phyloP scores from a whole-genome alignment of 2,113 vertebrate species.

The Pardalotus punctatus region DNA sequence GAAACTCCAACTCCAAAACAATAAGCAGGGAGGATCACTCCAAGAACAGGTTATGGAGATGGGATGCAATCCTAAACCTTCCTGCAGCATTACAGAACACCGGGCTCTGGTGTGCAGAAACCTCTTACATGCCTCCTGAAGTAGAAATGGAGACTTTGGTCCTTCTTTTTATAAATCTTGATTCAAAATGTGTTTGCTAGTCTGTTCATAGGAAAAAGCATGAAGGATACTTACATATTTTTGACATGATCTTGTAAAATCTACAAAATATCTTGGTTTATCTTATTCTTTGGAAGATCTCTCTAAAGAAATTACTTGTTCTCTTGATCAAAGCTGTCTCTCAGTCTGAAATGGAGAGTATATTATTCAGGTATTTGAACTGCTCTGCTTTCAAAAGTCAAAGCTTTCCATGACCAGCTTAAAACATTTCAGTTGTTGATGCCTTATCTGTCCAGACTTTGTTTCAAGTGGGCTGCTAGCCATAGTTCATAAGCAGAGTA shows the following conservation, averaged over 20 bases:
- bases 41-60: background rate
- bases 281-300: background rate
- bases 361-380: background rate
- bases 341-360: background rate
- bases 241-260: background rate
- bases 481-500: background rate
- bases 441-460: conserved; percentile 2
- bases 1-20: background rate
- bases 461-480: background rate
- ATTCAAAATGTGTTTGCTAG: background rate
- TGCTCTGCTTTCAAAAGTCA: background rate
- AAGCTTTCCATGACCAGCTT: background rate
- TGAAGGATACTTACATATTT: background rate
- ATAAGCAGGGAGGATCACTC: background rate
- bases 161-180: background rate
- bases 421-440: background rate
- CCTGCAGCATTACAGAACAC: background rate
- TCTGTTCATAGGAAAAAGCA: background rate
- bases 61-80: background rate
- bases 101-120: background rate
- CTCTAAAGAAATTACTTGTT: background rate
- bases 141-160: background rate
- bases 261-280: background rate
- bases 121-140: background rate
- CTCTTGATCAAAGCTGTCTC: background rate